Base-by-base conservation (phyloP, 1,140 invertebrate species). In the Eriosoma lanigerum region DNA sequence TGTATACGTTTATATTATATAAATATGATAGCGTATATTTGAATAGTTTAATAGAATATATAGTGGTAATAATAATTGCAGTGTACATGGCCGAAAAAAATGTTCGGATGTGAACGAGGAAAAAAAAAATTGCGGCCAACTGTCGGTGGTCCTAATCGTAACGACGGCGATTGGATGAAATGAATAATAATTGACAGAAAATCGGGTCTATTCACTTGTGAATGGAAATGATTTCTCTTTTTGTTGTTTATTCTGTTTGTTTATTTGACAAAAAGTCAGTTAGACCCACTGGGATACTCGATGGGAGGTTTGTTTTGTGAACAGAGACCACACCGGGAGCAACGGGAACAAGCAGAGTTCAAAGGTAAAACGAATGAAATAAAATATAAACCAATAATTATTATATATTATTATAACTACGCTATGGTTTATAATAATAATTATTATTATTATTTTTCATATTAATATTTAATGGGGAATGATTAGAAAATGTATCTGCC, bases 241-340 rank as follows among this genome's bases (percentile, higher is more conserved):
- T 62, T 78, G 8, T 62, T 62, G 38, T 46, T 44, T 60, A 56
- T 75, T 54, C 2, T 54, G 10, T 19, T 44, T 76, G 54, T 78
- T 78, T 62, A 48, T 48, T 58, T 32, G 52, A 76, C 54, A 76
- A 76, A 76, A 76, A 76, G 73, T 76, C 73, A 76, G 73, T 76
- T 60, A 60, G 75, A 60, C 75, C 75, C 19, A 62, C 75, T 48
- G 75, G 21, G 75, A 46, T 44, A 78, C 75, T 17, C 75, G 56
- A 78, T 78, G 75, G 75, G 75, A 78, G 75, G 75, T 78, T 78
- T 78, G 75, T 78, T 78, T 78, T 78, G 75, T 78, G 56, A 58
- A 60, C 75, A 24, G 21, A 58, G 75, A 78, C 68, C 68, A 78
- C 75, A 78, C 75, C 19, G 32, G 75, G 75, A 62, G 75, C 56